Evolutionary conservation across 2,113 vertebrate species (phyloP), one percentile per base, ranked within the genome.

Genomic region (Fulica atra): DNA sequence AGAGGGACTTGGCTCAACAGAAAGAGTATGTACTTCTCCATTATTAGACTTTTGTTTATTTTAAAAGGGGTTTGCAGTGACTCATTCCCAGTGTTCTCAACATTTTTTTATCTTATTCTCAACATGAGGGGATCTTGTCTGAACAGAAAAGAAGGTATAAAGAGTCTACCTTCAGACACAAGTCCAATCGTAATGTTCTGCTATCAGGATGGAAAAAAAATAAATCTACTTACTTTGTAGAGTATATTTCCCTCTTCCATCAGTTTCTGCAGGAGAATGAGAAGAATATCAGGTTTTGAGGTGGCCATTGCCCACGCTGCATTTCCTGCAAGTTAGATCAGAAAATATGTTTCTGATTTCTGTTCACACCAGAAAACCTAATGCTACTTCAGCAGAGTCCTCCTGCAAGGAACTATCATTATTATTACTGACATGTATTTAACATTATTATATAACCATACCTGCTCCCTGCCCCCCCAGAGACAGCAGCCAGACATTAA

Each of bases 261-360:
- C 89, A 99, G 98, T 95, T 99, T 99, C 98, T 99, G 99, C 36
- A 99, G 98, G 50, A 99, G 99, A 95, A 99, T 99, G 94, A 99
- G 99, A 94, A 99, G 98, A 95, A 99, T 99, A 83, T 99, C 99
- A 4, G 99, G 99, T 94, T 99, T 99, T 86, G 99, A 99, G 36
- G 99, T 99, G 31, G 99, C 99, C 99, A 99, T 99, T 57, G 99
- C 99, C 99, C 99, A 99, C 1, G 99, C 99, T 74, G 99, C 99
- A 50, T 99, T 99, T 97, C 99, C 99, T 99, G 98, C 66, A 96
- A 98, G 85, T 96, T 50, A 97, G 93, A 78, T 35, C 57, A 92
- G 20, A 4, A 73, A 80, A 31, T 16, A 5, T 48, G 26, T 65
- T 84, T 90, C 72, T 66, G 42, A 6, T 42, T 70, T 3, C 61